These are phyloP conservation scores for Melitaea cinxia DNA, from an alignment of 1,140 invertebrate genomes.

Conservation along the genomic window DNA sequence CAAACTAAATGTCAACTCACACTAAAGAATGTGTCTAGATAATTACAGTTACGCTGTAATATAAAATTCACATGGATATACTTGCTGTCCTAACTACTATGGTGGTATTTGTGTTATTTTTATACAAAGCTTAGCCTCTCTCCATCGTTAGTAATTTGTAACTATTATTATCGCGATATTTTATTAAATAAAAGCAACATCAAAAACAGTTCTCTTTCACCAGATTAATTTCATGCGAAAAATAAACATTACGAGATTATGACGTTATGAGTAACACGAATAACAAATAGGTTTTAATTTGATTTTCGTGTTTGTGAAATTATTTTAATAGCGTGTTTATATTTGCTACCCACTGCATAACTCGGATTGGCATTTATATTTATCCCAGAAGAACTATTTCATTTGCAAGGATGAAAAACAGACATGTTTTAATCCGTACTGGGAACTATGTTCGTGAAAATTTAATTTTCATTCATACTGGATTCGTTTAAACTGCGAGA, in stretches of 20 bases:
- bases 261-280: constrained; percentile 15
- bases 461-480: constrained; percentile 47
- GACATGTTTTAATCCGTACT: constrained; percentile 37
- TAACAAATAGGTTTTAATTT: constrained; percentile 27
- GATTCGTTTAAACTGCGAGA: constrained; percentile 44
- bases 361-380: constrained; percentile 21
- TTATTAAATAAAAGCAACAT: neutral
- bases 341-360: constrained; percentile 16
- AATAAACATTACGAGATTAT: constrained; percentile 26
- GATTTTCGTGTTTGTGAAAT: constrained; percentile 25
- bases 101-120: no score
- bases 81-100: no score
- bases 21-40: no score
- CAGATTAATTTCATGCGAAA: constrained; percentile 18
- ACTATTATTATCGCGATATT: neutral
- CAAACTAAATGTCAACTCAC: no score
- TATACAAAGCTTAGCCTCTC: no score
- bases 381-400: constrained; percentile 31
- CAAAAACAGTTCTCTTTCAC: constrained; percentile 16
- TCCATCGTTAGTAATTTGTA: neutral
- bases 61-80: no score
- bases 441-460: constrained; percentile 39
- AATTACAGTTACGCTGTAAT: no score
- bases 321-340: constrained; percentile 29
- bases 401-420: constrained; percentile 40